phyloP scores from a whole-genome alignment of 1,140 invertebrate species.

The Helicoverpa armigera region DNA sequence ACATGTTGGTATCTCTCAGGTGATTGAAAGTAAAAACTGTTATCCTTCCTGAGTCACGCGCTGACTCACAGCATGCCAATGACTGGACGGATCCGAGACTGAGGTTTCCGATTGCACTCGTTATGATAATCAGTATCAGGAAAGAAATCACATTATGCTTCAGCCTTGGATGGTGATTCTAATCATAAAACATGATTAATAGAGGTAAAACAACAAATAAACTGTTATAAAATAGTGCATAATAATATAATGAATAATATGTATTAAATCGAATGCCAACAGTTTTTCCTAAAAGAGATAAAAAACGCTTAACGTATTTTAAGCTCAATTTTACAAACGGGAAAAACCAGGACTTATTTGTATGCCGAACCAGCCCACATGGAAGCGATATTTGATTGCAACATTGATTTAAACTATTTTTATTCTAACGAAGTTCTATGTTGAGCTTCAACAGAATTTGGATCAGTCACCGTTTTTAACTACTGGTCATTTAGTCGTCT shows the following conservation, averaged over 20 bases:
- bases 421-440: not conserved
- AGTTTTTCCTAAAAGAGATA: not conserved
- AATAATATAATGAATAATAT: no score
- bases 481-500: no score
- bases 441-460: no score
- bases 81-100: constrained; percentile 45
- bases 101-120: constrained; percentile 38
- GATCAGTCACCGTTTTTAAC: no score
- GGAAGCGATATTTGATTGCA: not conserved
- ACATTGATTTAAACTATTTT: not conserved
- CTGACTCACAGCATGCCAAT: constrained; percentile 51
- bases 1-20: not conserved
- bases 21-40: constrained; percentile 23
- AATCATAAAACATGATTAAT: not conserved
- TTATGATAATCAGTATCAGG: constrained; percentile 28
- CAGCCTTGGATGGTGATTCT: not conserved
- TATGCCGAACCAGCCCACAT: not conserved
- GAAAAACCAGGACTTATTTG: not conserved
- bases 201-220: not conserved
- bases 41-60: constrained; percentile 48
- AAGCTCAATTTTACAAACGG: not conserved
- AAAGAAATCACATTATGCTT: constrained; percentile 6
- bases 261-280: no score
- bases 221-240: not conserved
- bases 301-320: not conserved